These are phyloP conservation scores for Nasonia vitripennis DNA, from an alignment of 1,140 invertebrate genomes.

Conservation along the genomic window DNA sequence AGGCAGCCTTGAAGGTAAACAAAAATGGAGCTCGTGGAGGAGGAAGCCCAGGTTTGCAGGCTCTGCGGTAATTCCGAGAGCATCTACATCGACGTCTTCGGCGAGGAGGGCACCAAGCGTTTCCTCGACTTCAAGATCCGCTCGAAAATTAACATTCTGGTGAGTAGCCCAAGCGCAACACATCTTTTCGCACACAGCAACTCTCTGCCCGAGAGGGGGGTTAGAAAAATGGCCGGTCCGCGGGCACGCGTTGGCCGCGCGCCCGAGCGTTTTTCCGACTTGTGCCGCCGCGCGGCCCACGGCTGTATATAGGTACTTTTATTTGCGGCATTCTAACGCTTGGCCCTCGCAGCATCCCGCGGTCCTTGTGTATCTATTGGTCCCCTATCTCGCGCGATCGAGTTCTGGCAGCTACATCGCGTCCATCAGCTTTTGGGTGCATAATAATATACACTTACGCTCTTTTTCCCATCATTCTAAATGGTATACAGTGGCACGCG, in stretches of 20 bases:
- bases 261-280: background rate
- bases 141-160: conserved; percentile 71
- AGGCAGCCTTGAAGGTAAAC: conserved; percentile 65
- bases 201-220: conserved; percentile 53
- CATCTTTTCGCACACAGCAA: conserved; percentile 6
- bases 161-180: conserved; percentile 57
- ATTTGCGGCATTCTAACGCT: background rate
- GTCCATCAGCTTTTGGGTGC: background rate
- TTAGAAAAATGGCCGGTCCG: conserved; percentile 62
- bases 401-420: background rate
- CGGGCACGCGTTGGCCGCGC: background rate
- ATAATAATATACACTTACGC: background rate
- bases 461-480: background rate
- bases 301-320: too few species aligned
- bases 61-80: conserved; percentile 69
- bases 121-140: conserved; percentile 68
- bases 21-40: conserved; percentile 69
- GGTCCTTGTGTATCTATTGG: background rate
- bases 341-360: background rate
- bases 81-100: conserved; percentile 71
- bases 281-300: too few species aligned
- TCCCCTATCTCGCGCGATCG: too few species aligned
- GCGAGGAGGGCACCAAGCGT: conserved; percentile 68
- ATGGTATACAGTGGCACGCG: background rate
- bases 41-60: conserved; percentile 68